Conservation (phyloP, 2,888 invertebrate genomes). For the Tetheella fluctuosa region DNA sequence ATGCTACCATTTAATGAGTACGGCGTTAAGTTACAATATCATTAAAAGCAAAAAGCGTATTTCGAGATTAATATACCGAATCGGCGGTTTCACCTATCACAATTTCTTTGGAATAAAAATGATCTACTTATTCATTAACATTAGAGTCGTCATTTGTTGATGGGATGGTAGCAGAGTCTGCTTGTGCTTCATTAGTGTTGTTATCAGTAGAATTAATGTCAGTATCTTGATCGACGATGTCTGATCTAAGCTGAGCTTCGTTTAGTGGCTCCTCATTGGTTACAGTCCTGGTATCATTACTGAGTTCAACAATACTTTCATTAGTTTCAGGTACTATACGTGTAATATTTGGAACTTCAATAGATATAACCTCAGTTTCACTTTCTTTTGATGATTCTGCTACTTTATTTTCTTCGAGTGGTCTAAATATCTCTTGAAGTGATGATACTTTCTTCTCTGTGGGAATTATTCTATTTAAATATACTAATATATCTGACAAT, state of each 20-base stretch:
- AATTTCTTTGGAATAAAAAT: conserved; percentile 78
- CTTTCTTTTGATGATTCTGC: conserved; percentile 73
- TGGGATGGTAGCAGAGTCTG: conserved; percentile 40
- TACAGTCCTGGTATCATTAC: conserved; percentile 23
- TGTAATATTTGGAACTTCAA: conserved; percentile 69
- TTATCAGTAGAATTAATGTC: conserved; percentile 40
- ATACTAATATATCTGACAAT: conserved; percentile 78
- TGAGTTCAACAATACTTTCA: conserved; percentile 44
- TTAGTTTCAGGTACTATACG: conserved; percentile 57
- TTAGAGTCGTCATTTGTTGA: conserved; percentile 40
- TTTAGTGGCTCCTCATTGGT: conserved; percentile 33
- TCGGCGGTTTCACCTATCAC: conserved; percentile 74
- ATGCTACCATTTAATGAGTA: conserved; percentile 73
- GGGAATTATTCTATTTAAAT: conserved; percentile 81
- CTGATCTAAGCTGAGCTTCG: conserved; percentile 43
- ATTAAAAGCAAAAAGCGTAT: conserved; percentile 74
- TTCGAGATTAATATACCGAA: conserved; percentile 75
- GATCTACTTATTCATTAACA: conserved; percentile 53
- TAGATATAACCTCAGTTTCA: conserved; percentile 73
- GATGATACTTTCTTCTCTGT: conserved; percentile 78
- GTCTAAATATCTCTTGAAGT: conserved; percentile 78
- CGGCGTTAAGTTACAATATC: conserved; percentile 69
- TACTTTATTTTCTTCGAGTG: conserved; percentile 77
- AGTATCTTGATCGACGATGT: conserved; percentile 38
- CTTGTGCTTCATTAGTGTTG: conserved; percentile 41